Conservation (phyloP, 35 echinoderm and acorn worm species). For the Holothuria glaberrima region DNA sequence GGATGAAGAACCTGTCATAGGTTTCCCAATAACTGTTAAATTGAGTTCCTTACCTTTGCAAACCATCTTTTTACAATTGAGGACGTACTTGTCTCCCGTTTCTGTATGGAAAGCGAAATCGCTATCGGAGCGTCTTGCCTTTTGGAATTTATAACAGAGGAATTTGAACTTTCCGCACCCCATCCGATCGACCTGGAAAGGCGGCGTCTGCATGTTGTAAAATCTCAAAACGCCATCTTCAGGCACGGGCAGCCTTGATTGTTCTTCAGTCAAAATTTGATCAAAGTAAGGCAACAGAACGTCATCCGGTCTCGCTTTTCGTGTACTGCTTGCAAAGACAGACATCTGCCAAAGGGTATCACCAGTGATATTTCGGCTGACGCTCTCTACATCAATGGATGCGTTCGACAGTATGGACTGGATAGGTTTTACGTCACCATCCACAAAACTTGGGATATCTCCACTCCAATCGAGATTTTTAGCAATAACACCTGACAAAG, state of each 20-base stretch:
- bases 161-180: constrained; percentile 79
- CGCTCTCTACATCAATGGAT: constrained; percentile 27
- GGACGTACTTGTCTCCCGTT: not conserved
- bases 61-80: constrained; percentile 22
- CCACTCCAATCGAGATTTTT: constrained; percentile 38
- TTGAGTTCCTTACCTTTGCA: constrained; percentile 34
- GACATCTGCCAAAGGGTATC: constrained; percentile 77
- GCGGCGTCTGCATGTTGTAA: constrained; percentile 63
- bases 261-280: constrained; percentile 71
- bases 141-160: constrained; percentile 81
- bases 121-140: constrained; percentile 57
- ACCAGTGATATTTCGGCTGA: constrained; percentile 63
- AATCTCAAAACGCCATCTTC: constrained; percentile 46
- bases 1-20: no score
- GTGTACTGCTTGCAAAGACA: constrained; percentile 65
- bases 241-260: constrained; percentile 54
- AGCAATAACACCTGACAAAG: constrained; percentile 8
- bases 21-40: no score
- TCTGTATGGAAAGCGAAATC: constrained; percentile 45
- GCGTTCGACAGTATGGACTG: constrained; percentile 58
- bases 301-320: not conserved
- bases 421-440: not conserved
- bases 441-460: constrained; percentile 33
- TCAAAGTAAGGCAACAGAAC: constrained; percentile 34
- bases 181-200: constrained; percentile 72